Percentiles rank a stretch among this genome's conserved stretches.
phyloP scores from a whole-genome alignment of 2,888 invertebrate genomes.

The Dryocosmus kuriphilus region DNA sequence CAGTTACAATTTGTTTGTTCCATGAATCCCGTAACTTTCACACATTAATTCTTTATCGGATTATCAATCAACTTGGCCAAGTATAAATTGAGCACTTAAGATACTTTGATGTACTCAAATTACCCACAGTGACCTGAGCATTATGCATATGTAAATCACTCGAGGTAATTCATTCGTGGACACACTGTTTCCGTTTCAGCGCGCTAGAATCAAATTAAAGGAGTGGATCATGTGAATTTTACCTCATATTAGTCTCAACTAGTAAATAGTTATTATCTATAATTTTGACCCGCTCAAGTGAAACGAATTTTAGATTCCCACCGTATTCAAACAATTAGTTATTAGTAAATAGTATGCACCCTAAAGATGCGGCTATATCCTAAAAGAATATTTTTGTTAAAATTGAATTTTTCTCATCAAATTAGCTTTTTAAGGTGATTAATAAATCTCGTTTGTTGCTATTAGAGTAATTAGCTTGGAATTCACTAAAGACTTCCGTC shows the following conservation, averaged over 20 bases:
- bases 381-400: no score
- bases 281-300: neutral
- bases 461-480: neutral
- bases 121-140: neutral
- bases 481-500: neutral
- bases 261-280: neutral
- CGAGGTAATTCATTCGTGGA: neutral
- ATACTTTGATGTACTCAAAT: conserved; percentile 12
- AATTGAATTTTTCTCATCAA: neutral
- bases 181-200: neutral
- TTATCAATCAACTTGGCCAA: neutral
- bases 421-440: neutral
- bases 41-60: conserved; percentile 9
- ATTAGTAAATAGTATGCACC: neutral
- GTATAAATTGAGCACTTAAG: conserved; percentile 12
- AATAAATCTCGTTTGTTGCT: neutral
- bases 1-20: neutral
- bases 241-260: neutral
- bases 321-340: neutral
- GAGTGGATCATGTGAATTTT: conserved; percentile 7
- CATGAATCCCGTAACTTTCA: neutral
- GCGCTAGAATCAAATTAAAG: neutral
- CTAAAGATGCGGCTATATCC: neutral
- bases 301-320: neutral
- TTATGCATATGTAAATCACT: conserved; percentile 14